Percentiles rank a stretch among this genome's conserved stretches.
phyloP scores from a whole-genome alignment of 2,888 invertebrate genomes.

The Hartigia nigra region DNA sequence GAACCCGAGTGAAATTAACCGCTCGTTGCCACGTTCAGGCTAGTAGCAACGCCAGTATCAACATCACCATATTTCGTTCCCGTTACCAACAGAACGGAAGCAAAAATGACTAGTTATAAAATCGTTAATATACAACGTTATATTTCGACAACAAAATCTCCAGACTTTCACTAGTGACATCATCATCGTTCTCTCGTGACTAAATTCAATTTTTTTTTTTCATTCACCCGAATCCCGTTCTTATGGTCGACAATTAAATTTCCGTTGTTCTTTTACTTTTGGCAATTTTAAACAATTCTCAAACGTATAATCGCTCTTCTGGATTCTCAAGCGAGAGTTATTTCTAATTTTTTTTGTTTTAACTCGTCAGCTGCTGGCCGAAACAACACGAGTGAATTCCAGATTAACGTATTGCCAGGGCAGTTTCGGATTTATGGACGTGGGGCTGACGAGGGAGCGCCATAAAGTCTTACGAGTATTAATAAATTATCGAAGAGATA shows the following conservation, averaged over 20 bases:
- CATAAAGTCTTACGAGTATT: neutral
- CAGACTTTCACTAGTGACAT: neutral
- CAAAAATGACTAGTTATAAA: neutral
- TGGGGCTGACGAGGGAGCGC: neutral
- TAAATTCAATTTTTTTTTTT: neutral
- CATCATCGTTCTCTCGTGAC: neutral
- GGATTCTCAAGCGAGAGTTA: neutral
- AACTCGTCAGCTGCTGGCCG: neutral
- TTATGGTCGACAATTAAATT: no score
- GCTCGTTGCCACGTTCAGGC: conserved; percentile 9
- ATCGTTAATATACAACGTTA: neutral
- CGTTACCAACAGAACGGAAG: neutral
- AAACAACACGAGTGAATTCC: neutral
- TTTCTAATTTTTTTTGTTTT: neutral
- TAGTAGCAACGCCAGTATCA: neutral
- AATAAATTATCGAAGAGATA: neutral
- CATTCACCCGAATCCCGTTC: no score
- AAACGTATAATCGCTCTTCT: neutral
- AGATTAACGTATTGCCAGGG: neutral
- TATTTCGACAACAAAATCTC: neutral
- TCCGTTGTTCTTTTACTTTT: neutral
- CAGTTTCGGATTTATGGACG: neutral
- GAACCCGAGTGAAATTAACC: conserved; percentile 50
- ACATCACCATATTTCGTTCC: neutral
- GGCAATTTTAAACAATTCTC: neutral